Conservation (phyloP, 2,797 vertebrate species). For the Thaleichthys pacificus region DNA sequence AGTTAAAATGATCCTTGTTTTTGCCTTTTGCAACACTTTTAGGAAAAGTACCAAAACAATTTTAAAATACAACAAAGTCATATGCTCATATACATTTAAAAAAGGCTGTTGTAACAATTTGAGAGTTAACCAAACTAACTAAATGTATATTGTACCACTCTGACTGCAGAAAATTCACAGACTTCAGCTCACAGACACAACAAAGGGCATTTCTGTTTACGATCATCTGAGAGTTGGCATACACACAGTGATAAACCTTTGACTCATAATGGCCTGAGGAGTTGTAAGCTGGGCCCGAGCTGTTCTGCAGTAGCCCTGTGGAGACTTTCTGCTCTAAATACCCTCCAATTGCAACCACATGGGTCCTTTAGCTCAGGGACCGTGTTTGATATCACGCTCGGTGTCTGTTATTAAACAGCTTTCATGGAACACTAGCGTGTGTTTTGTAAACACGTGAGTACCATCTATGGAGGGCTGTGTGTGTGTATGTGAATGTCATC, state of each 20-base stretch:
- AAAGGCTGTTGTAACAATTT: too few species aligned
- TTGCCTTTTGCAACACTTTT: too few species aligned
- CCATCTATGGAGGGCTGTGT: constrained; percentile 7
- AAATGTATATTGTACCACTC: neutral
- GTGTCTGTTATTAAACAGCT: neutral
- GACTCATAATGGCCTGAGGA: neutral
- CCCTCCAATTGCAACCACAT: constrained; percentile 67
- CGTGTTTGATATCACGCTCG: neutral
- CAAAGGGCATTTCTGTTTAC: neutral
- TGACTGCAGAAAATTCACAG: neutral
- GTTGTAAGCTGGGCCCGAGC: constrained; percentile 43
- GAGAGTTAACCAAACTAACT: constrained; percentile 28
- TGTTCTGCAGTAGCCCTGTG: constrained; percentile 58
- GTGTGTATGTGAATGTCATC: constrained; percentile 9
- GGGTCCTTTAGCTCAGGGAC: constrained; percentile 36
- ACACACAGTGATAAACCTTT: neutral
- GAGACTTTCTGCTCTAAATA: constrained; percentile 71
- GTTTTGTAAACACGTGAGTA: constrained; percentile 31
- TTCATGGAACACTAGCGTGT: neutral
- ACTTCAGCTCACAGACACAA: neutral
- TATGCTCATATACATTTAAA: too few species aligned
- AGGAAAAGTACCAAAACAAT: too few species aligned
- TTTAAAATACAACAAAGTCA: too few species aligned
- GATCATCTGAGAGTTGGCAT: neutral
- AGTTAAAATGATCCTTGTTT: too few species aligned